phyloP scores from a whole-genome alignment of 2,888 invertebrate genomes.

The Axea sp. region DNA sequence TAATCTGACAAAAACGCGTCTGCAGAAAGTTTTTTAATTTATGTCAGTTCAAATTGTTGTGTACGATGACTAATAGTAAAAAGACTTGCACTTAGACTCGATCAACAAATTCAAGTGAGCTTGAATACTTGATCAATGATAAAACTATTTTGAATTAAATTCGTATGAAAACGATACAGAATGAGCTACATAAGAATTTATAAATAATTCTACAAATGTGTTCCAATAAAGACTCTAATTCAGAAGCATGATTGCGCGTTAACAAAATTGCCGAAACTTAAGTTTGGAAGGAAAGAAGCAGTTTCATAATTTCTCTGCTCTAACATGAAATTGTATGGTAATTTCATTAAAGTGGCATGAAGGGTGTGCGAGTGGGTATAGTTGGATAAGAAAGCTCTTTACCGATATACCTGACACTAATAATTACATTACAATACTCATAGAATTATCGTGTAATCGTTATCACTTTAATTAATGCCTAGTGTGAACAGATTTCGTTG shows the following conservation, averaged over 20 bases:
- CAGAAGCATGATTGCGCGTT: constrained; percentile 9
- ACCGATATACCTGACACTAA: constrained; percentile 5
- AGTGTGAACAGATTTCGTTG: constrained; percentile 9
- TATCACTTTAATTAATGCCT: constrained; percentile 32
- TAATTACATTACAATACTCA: constrained; percentile 30
- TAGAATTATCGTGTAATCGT: constrained; percentile 17
- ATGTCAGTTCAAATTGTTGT: too few relatives aligned
- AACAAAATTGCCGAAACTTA: constrained; percentile 20
- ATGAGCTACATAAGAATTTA: too few relatives aligned
- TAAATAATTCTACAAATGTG: too few relatives aligned
- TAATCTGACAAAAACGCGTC: constrained; percentile 41
- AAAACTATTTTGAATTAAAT: too few relatives aligned
- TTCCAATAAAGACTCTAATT: too few relatives aligned
- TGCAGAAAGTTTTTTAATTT: too few relatives aligned
- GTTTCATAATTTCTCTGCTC: constrained; percentile 33
- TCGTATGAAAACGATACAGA: too few relatives aligned
- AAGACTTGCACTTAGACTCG: too few relatives aligned
- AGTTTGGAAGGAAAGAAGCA: constrained; percentile 18
- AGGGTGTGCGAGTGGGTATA: neutral
- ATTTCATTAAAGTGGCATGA: constrained; percentile 16
- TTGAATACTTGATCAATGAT: too few relatives aligned
- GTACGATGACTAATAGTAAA: too few relatives aligned
- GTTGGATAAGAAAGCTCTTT: constrained; percentile 7
- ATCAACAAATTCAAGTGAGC: too few relatives aligned
- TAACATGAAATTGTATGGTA: constrained; percentile 33